Percentiles rank a stretch among this genome's conserved stretches.
These are phyloP conservation scores for Chrysolina americana DNA, from an alignment of 2,888 invertebrate species.

Conservation along the genomic window DNA sequence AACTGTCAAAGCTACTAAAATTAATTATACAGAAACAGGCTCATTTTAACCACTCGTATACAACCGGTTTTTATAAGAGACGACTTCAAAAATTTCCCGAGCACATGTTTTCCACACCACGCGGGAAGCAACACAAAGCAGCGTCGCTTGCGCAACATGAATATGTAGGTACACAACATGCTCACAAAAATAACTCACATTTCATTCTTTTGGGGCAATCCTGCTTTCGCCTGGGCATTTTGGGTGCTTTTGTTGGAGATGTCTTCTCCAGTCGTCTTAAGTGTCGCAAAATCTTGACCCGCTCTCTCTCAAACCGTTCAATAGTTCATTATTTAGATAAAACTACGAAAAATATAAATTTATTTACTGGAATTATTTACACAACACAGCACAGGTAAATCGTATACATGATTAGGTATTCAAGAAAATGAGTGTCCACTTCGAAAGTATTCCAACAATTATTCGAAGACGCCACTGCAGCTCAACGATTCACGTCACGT, in stretches of 20 bases:
- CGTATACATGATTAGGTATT: conserved; percentile 51
- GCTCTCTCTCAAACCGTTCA: conserved; percentile 45
- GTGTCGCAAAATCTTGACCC: conserved; percentile 65
- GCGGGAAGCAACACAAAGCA: conserved; percentile 30
- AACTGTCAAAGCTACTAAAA: no score
- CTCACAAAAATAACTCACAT: conserved; percentile 66
- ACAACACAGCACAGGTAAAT: conserved; percentile 51
- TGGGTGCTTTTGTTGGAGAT: conserved; percentile 56
- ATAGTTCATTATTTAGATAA: conserved; percentile 41
- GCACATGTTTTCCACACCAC: conserved; percentile 38
- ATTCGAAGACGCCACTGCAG: not conserved
- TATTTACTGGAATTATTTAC: conserved; percentile 31
- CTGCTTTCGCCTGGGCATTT: conserved; percentile 72
- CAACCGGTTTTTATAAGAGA: not conserved
- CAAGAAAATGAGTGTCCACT: conserved; percentile 12
- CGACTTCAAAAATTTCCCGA: conserved; percentile 1
- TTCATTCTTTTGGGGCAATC: conserved; percentile 73
- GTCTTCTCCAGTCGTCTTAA: conserved; percentile 58
- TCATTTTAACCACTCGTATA: not conserved
- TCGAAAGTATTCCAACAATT: conserved; percentile 2
- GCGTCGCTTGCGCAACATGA: conserved; percentile 27
- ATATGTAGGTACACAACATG: not conserved
- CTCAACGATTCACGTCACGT: not conserved
- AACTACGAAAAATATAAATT: conserved; percentile 31
- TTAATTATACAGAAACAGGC: not conserved